Conservation (phyloP, 2,888 invertebrate genomes). For the Adineta ricciae region DNA sequence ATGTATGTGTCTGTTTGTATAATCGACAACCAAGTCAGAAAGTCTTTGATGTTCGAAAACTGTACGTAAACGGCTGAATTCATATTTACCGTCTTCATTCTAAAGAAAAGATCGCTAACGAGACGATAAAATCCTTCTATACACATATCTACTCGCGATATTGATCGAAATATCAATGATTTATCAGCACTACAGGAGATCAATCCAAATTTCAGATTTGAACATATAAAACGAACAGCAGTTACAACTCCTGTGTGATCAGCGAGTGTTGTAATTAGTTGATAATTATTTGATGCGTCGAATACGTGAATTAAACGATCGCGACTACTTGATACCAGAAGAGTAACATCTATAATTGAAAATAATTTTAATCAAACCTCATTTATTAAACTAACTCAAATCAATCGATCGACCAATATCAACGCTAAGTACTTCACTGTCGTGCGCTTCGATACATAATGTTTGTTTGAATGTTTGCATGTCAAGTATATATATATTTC, state of each 20-base stretch:
- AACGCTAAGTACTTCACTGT: slow-evolving; percentile 84
- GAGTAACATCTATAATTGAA: slow-evolving; percentile 45
- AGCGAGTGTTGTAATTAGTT: slow-evolving; percentile 76
- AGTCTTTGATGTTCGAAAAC: slow-evolving; percentile 82
- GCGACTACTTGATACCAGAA: slow-evolving; percentile 79
- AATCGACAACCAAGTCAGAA: slow-evolving; percentile 89
- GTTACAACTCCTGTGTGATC: slow-evolving; percentile 93
- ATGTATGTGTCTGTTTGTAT: slow-evolving; percentile 74
- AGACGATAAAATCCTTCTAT: too few relatives aligned
- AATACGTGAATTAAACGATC: slow-evolving; percentile 90
- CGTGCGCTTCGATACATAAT: slow-evolving; percentile 69
- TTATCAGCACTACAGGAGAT: slow-evolving; percentile 92
- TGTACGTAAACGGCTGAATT: slow-evolving; percentile 65
- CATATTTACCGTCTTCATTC: slow-evolving; percentile 37
- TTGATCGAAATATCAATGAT: slow-evolving; percentile 71
- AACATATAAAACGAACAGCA: slow-evolving; percentile 70
- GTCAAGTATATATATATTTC: slow-evolving; percentile 56
- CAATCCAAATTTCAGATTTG: slow-evolving; percentile 62
- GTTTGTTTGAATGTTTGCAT: slow-evolving; percentile 29
- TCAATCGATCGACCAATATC: slow-evolving; percentile 33
- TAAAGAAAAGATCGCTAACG: too few relatives aligned
- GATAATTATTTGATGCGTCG: slow-evolving; percentile 61
- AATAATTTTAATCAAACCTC: too few relatives aligned
- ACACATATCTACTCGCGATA: slow-evolving; percentile 27
- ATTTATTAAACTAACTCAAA: too few relatives aligned